A percentile compares a stretch with the other conserved stretches of the same genome.
phyloP scores from a whole-genome alignment of 2,113 vertebrate genomes.

The Hippopotamus amphibius region DNA sequence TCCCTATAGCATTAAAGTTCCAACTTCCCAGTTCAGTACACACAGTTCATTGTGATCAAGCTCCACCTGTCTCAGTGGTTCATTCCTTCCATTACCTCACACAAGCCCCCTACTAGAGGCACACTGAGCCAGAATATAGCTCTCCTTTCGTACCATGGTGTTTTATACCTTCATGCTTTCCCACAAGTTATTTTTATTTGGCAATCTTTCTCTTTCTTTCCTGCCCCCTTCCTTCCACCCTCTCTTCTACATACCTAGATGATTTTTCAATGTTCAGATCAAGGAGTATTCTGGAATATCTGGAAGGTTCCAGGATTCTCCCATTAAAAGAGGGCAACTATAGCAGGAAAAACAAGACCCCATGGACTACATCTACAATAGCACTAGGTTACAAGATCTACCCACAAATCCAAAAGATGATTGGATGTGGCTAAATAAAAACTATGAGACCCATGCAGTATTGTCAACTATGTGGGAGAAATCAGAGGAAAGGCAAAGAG shows the following conservation, averaged over 20 bases:
- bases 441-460: background rate
- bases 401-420: background rate
- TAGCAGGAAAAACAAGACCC: background rate
- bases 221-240: background rate
- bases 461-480: background rate
- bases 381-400: background rate
- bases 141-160: background rate
- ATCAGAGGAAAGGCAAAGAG: background rate
- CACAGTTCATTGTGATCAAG: background rate
- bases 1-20: background rate
- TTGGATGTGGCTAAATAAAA: background rate
- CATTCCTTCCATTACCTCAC: slow-evolving; percentile 58
- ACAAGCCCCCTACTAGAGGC: background rate
- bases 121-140: background rate
- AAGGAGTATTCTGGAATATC: slow-evolving; percentile 33
- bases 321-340: background rate
- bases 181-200: background rate
- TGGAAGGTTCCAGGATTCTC: background rate
- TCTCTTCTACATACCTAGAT: background rate
- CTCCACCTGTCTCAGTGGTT: background rate
- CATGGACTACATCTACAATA: background rate
- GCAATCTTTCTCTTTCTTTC: background rate
- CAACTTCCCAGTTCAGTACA: background rate
- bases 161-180: slow-evolving; percentile 5
- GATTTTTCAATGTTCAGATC: background rate